These are phyloP conservation scores for Microchirus variegatus DNA, from an alignment of 2,797 vertebrate genomes.

Conservation along the genomic window DNA sequence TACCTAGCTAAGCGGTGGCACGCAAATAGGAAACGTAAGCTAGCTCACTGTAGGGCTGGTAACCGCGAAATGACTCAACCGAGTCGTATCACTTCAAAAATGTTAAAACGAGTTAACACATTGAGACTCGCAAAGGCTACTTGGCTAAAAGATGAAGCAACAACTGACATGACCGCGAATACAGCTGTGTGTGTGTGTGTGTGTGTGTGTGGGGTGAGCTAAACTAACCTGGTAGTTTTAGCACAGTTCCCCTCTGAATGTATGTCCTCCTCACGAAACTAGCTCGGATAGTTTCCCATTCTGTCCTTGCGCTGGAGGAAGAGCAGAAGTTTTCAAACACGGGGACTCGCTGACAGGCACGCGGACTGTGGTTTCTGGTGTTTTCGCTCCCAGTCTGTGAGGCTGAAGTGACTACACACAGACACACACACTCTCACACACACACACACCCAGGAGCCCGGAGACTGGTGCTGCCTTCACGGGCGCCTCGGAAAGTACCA, in stretches of 20 bases:
- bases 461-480: conserved; percentile 60
- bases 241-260: conserved; percentile 50
- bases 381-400: conserved; percentile 39
- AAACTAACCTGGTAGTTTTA: conserved; percentile 74
- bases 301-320: conserved; percentile 40
- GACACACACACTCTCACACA: conserved; percentile 53
- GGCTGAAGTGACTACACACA: conserved; percentile 28
- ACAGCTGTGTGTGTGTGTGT: conserved; percentile 16
- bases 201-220: conserved; percentile 44
- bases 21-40: conserved; percentile 28
- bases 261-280: conserved; percentile 63
- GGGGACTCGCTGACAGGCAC: conserved; percentile 61
- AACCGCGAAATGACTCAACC: neutral
- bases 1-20: conserved; percentile 48
- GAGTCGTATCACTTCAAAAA: neutral
- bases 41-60: conserved; percentile 29
- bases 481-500: conserved; percentile 45
- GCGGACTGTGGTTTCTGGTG: conserved; percentile 56
- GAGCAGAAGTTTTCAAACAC: conserved; percentile 32
- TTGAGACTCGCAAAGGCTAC: neutral
- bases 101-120: neutral
- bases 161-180: conserved; percentile 26
- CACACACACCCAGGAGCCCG: conserved; percentile 73
- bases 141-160: conserved; percentile 28
- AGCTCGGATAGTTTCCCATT: conserved; percentile 73